A percentile compares a stretch with the other conserved stretches of the same genome.
phyloP scores from a whole-genome alignment of 2,797 vertebrate species.

The Luscinia luscinia region DNA sequence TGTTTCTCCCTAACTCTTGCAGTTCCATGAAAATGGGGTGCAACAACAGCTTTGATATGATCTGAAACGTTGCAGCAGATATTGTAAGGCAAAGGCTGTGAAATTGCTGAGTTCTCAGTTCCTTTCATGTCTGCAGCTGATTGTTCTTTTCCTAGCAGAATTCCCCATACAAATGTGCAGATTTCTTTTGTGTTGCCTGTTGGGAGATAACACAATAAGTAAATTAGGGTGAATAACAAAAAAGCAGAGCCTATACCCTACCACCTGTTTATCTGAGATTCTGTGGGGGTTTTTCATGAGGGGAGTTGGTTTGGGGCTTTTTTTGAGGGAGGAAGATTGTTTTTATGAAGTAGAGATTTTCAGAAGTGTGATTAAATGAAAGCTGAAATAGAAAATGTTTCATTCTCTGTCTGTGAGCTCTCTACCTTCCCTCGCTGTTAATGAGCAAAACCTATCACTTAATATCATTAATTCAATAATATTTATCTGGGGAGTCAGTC shows the following conservation, averaged over 20 bases:
- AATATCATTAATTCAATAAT: background rate
- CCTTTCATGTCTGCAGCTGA: slow-evolving; percentile 34
- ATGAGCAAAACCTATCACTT: background rate
- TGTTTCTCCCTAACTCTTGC: background rate
- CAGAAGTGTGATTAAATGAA: background rate
- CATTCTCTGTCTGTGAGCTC: background rate
- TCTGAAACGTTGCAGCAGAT: background rate
- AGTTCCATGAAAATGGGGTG: background rate
- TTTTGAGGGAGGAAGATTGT: fast-evolving
- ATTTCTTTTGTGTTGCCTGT: background rate
- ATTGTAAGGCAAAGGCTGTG: slow-evolving; percentile 31
- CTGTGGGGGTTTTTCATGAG: fast-evolving
- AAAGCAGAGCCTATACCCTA: background rate
- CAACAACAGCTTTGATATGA: background rate
- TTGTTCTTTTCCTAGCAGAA: slow-evolving; percentile 43
- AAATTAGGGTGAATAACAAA: background rate
- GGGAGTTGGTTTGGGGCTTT: background rate
- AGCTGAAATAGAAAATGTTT: background rate
- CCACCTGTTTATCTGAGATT: background rate
- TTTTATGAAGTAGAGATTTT: background rate
- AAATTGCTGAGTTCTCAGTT: slow-evolving; percentile 36
- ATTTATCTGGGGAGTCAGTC: background rate
- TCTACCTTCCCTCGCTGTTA: background rate
- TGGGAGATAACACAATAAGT: background rate
- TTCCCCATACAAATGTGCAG: background rate